phyloP scores from a whole-genome alignment of 2,113 vertebrate genomes.

The Atrichornis clamosus region DNA sequence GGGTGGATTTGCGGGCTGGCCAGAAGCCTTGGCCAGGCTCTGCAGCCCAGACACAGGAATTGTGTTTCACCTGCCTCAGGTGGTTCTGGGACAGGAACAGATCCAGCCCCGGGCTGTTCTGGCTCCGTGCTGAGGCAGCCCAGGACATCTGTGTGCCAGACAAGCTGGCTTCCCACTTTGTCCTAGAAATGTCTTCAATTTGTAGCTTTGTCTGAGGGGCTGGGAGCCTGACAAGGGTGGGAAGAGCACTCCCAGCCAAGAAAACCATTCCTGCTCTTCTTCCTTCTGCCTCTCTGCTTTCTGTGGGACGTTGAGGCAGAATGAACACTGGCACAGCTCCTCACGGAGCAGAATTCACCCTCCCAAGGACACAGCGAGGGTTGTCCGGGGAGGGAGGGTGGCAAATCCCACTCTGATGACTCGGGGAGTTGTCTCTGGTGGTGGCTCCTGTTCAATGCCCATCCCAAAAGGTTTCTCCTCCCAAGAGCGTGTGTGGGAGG shows the following conservation, averaged over 20 bases:
- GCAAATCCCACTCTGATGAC: not conserved
- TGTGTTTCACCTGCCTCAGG: not conserved
- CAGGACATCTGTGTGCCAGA: not conserved
- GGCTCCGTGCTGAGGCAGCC: not conserved
- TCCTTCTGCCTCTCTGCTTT: not conserved
- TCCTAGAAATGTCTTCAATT: not conserved
- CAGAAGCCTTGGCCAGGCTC: not conserved
- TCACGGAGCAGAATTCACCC: not conserved
- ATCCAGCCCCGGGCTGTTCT: not conserved
- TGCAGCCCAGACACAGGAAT: not conserved
- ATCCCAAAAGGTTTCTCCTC: not conserved
- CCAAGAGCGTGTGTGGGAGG: not conserved
- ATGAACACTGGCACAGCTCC: not conserved
- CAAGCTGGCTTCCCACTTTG: not conserved
- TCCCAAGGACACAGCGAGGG: not conserved
- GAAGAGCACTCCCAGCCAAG: fast-evolving
- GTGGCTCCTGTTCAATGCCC: not conserved
- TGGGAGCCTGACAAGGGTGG: not conserved
- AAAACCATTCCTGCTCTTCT: not conserved
- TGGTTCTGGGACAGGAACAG: not conserved
- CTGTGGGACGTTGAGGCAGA: not conserved
- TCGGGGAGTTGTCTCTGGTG: not conserved
- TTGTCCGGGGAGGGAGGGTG: not conserved
- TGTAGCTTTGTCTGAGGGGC: not conserved
- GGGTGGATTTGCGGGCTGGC: not conserved